A percentile compares a stretch with the other conserved stretches of the same genome.
Conservation (phyloP, 1,140 invertebrate genomes). For the Aphidius ervi region DNA sequence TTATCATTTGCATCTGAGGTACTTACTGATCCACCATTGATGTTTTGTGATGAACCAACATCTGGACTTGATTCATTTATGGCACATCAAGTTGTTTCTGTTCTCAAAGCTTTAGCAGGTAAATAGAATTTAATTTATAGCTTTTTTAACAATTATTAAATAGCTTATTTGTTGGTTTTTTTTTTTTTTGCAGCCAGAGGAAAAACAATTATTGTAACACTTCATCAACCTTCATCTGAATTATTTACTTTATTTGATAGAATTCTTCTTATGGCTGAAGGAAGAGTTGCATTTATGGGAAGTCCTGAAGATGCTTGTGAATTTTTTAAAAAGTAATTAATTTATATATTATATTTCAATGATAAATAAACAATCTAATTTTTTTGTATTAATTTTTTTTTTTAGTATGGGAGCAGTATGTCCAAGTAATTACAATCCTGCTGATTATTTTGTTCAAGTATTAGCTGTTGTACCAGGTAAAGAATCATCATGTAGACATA, state of each 20-base stretch:
- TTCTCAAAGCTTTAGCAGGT: conserved; percentile 72
- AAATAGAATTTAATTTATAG: not conserved
- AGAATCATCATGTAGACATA: conserved; percentile 70
- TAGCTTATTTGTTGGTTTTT: too few relatives aligned
- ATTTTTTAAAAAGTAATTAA: conserved; percentile 78
- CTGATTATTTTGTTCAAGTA: conserved; percentile 91
- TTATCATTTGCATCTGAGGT: conserved; percentile 95
- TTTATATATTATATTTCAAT: not conserved
- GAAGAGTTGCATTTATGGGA: conserved; percentile 86
- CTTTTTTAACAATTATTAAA: conserved; percentile 1
- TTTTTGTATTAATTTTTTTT: conserved; percentile 17
- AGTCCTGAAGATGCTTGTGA: conserved; percentile 69
- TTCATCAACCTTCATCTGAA: conserved; percentile 95
- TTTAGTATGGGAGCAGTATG: conserved; percentile 69
- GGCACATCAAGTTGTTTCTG: conserved; percentile 84
- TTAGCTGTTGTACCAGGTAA: conserved; percentile 81
- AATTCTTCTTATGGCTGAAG: conserved; percentile 87
- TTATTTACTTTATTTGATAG: conserved; percentile 90
- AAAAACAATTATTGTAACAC: conserved; percentile 90
- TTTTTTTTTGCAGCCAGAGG: conserved; percentile 51
- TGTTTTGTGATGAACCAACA: conserved; percentile 98
- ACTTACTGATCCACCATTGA: conserved; percentile 87
- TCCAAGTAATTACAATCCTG: conserved; percentile 89
- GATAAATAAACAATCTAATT: too few relatives aligned
- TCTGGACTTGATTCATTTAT: conserved; percentile 83